Conservation (phyloP, 1,140 invertebrate species). For the Neodiprion fabricii region DNA sequence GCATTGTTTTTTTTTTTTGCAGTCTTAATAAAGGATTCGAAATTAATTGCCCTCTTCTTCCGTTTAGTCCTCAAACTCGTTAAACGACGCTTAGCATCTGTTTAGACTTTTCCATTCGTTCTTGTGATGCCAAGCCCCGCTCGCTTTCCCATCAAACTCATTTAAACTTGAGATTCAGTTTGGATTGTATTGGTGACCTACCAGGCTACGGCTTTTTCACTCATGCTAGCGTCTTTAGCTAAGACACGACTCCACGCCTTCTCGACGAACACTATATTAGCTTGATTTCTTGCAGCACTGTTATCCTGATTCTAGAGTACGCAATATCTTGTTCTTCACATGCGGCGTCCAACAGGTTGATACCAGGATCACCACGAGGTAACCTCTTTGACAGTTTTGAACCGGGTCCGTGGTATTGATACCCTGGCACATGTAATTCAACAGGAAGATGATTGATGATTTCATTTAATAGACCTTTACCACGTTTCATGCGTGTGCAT, state of each 20-base stretch:
- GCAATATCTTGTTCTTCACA: slow-evolving; percentile 59
- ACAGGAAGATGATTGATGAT: no score
- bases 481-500: no score
- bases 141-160: slow-evolving; percentile 35
- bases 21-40: no score
- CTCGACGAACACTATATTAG: slow-evolving; percentile 49
- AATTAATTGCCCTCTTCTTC: no score
- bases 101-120: no score
- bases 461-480: no score
- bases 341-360: slow-evolving; percentile 56
- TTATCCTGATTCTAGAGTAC: slow-evolving; percentile 47
- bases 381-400: slow-evolving; percentile 56
- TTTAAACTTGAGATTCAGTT: slow-evolving; percentile 43
- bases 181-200: slow-evolving; percentile 40
- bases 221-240: slow-evolving; percentile 35
- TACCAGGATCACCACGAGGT: slow-evolving; percentile 48
- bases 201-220: slow-evolving; percentile 47
- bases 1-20: neutral
- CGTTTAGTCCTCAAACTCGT: no score
- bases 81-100: no score
- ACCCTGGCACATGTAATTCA: neutral
- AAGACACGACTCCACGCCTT: slow-evolving; percentile 41
- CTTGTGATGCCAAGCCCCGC: no score
- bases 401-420: neutral
- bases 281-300: slow-evolving; percentile 46